Evolutionary conservation across 1,140 invertebrate genomes (phyloP), one percentile per base, ranked within the genome.

Genomic region (Drosophila jambulina): DNA sequence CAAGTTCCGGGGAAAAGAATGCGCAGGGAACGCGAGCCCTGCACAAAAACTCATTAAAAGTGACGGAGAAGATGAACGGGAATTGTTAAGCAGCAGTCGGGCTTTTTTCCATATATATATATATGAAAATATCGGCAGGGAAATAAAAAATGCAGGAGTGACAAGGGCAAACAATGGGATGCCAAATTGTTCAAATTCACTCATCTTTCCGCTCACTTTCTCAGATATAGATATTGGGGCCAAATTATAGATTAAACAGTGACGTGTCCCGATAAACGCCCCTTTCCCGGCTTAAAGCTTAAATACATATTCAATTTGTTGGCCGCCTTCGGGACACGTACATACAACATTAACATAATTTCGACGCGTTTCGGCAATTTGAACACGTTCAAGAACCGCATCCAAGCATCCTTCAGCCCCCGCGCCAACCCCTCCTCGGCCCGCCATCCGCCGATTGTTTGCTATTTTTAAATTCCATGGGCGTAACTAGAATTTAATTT

Each of bases 401-500:
- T 75, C 56, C 64, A 63, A 70, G 68, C 54, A 53, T 60, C 43
- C 62, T 38, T 63, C 59, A 72, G 43, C 40, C 51, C 38, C 10
- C 15, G 49, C 12, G 3, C 34, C 21, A 42, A n/a, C 38, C 48
- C 43, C 25, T 25, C 27, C 21, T 2, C 29, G 13, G 6, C 13
- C 7, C 32, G 4, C 25, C 51, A 13, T 21, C 19, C 46, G 23
- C 8, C 69, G 27, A 75, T 75, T 59, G 65, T 64, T 71, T 61
- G 45, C 57, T 83, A 64, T 74, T 78, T 78, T 85, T 85, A 85
- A 85, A 85, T 85, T 85, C 82, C 36, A 42, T 34, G 53, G 64
- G 61, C 82, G 78, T 85, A 81, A 81, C 78, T 77, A 81, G 69
- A 85, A 85, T 85, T 85, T 85, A 85, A 81, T 85, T 85, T 78